phyloP scores from a whole-genome alignment of 2,797 vertebrate genomes.

The Leucoraja ocellata region DNA sequence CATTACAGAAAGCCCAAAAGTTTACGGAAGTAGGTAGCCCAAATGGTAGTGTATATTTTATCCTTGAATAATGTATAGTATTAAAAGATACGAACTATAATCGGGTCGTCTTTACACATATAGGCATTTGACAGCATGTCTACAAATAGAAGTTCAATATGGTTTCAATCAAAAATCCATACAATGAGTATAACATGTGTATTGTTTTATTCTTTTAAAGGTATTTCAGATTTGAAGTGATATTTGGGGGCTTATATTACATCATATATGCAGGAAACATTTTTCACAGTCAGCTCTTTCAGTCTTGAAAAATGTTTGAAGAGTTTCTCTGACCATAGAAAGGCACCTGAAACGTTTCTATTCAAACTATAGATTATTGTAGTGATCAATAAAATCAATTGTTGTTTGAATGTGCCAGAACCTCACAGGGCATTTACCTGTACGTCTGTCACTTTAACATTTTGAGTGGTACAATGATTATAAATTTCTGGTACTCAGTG shows the following conservation, averaged over 20 bases:
- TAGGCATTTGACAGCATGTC: not conserved
- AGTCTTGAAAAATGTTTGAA: not conserved
- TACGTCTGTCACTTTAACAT: not conserved
- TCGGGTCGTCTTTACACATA: not conserved
- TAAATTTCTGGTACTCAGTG: not conserved
- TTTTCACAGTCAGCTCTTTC: not conserved
- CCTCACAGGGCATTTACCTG: not conserved
- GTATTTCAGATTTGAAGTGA: not conserved
- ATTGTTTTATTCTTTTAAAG: not conserved
- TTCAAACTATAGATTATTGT: not conserved
- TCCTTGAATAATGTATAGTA: not conserved
- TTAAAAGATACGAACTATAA: not conserved
- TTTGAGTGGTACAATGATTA: no score
- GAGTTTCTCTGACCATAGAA: not conserved
- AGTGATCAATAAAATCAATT: not conserved
- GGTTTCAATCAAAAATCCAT: not conserved
- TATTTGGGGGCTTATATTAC: not conserved
- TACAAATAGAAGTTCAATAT: not conserved
- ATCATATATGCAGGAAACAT: not conserved
- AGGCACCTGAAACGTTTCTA: not conserved
- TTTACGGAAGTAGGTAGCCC: not conserved
- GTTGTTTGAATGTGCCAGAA: not conserved
- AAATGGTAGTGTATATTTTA: not conserved
- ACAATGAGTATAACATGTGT: not conserved
- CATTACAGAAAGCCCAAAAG: not conserved